These are phyloP conservation scores for Troglohyphantes excavatus DNA, from an alignment of 2,888 invertebrate genomes.

Conservation along the genomic window DNA sequence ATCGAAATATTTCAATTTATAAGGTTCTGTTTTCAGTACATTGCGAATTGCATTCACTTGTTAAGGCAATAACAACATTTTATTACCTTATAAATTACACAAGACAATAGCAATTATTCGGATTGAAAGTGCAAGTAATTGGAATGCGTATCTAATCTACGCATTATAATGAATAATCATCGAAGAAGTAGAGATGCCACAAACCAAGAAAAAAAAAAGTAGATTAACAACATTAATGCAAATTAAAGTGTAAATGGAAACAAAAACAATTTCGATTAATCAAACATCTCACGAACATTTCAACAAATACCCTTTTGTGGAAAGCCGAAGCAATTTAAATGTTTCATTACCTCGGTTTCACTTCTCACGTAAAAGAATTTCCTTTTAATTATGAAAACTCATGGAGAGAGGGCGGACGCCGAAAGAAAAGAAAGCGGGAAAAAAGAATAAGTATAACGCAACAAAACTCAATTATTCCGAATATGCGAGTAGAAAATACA, in stretches of 20 bases:
- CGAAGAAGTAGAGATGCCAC: background rate
- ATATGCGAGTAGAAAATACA: background rate
- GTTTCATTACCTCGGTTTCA: background rate
- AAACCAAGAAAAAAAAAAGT: background rate
- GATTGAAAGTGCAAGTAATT: too few species aligned
- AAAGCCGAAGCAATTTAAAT: background rate
- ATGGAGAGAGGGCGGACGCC: background rate
- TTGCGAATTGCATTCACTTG: too few species aligned
- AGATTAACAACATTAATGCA: conserved; percentile 1
- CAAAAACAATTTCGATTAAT: background rate
- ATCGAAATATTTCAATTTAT: too few species aligned
- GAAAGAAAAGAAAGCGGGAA: background rate
- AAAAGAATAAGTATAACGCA: background rate
- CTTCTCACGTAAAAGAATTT: background rate
- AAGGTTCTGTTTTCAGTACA: too few species aligned
- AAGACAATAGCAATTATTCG: too few species aligned
- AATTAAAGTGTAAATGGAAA: background rate
- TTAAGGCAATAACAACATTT: too few species aligned
- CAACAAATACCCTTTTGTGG: background rate
- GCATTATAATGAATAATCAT: background rate
- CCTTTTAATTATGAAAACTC: conserved; percentile 3
- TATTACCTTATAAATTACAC: too few species aligned
- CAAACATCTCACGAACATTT: background rate
- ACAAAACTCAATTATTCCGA: background rate
- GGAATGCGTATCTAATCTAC: background rate